phyloP scores from a whole-genome alignment of 1,140 invertebrate genomes.

The Vanessa tameamea region DNA sequence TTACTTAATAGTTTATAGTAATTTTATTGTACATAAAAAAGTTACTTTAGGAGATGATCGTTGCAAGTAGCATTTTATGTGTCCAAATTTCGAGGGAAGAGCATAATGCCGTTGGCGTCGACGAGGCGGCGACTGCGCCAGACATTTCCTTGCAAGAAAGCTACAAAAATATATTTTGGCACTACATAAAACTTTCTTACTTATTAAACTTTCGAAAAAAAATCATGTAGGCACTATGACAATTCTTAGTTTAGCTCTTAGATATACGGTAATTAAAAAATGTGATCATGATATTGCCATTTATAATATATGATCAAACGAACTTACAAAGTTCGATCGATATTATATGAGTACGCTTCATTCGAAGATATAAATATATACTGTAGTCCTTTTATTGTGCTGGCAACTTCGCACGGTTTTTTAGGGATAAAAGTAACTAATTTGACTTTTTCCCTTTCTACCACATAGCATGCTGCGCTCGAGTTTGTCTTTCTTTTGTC shows the following conservation, averaged over 20 bases:
- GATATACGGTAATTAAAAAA: background rate
- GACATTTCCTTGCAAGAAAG: constrained; percentile 62
- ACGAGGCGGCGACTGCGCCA: constrained; percentile 58
- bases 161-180: constrained; percentile 67
- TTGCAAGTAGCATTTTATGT: constrained; percentile 59
- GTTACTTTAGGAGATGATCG: constrained; percentile 1
- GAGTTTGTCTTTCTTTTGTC: too few relatives aligned
- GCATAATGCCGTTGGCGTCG: constrained; percentile 65
- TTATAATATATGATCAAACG: too few relatives aligned
- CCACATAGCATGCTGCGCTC: too few relatives aligned
- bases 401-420: too few relatives aligned
- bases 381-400: too few relatives aligned
- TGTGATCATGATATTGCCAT: too few relatives aligned
- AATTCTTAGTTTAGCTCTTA: background rate
- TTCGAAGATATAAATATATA: too few relatives aligned
- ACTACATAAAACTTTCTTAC: constrained; percentile 49
- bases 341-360: too few relatives aligned
- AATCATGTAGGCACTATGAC: constrained; percentile 3
- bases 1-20: too few relatives aligned
- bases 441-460: too few relatives aligned
- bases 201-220: constrained; percentile 25
- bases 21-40: background rate
- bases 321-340: too few relatives aligned
- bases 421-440: too few relatives aligned
- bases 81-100: constrained; percentile 39